A percentile compares a stretch with the other conserved stretches of the same genome.
Evolutionary conservation across 1,140 invertebrate species (phyloP).

Genomic region (Diachasmimorpha longicaudata): DNA sequence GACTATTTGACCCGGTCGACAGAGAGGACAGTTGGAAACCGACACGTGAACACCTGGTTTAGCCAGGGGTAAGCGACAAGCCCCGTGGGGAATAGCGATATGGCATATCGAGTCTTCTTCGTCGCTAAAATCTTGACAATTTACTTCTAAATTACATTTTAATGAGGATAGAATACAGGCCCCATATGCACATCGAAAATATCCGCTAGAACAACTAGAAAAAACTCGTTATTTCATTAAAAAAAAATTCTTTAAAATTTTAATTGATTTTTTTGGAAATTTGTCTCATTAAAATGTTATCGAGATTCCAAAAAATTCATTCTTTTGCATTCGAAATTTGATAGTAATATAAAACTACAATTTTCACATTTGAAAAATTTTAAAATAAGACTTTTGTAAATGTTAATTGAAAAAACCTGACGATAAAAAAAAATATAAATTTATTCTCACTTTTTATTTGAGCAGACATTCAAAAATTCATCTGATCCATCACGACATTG

Average conservation of each 20-base stretch:
- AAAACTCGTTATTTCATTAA: not conserved
- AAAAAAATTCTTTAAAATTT: too few relatives aligned
- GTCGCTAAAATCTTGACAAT: conserved; percentile 66
- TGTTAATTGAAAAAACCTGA: too few relatives aligned
- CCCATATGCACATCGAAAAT: conserved; percentile 64
- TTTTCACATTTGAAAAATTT: too few relatives aligned
- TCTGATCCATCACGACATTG: conserved; percentile 78
- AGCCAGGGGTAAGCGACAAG: conserved; percentile 42
- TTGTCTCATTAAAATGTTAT: too few relatives aligned
- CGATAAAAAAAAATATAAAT: too few relatives aligned
- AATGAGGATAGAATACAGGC: conserved; percentile 61
- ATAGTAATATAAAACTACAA: too few relatives aligned
- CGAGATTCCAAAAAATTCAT: too few relatives aligned
- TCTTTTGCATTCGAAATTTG: too few relatives aligned
- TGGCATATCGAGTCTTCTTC: conserved; percentile 52
- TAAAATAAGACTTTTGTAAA: too few relatives aligned
- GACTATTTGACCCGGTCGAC: conserved; percentile 43
- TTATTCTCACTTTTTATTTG: not conserved
- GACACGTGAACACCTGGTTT: conserved; percentile 37
- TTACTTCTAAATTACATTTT: conserved; percentile 49
- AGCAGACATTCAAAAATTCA: conserved; percentile 64
- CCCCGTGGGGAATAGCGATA: conserved; percentile 35
- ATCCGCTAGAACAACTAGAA: conserved; percentile 47
- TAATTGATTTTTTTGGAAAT: too few relatives aligned
- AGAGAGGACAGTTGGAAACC: conserved; percentile 33